Evolutionary conservation across 1,140 invertebrate species (phyloP).

Genomic region (Leucophenga varia): DNA sequence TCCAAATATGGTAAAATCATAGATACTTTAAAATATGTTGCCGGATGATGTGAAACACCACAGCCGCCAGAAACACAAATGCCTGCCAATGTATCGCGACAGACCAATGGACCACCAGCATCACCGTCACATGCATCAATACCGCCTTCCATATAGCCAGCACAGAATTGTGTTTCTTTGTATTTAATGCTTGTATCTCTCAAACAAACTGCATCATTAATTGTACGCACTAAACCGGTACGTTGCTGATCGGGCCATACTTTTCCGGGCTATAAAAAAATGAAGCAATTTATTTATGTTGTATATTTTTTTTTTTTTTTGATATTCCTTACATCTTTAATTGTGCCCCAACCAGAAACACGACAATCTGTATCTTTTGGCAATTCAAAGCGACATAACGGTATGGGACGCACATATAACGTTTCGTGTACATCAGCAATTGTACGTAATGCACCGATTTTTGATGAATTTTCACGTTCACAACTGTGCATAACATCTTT

Average conservation of each 20-base stretch:
- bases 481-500: neutral
- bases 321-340: neutral
- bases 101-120: conserved; percentile 63
- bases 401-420: neutral
- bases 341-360: neutral
- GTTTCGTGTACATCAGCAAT: neutral
- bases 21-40: no score
- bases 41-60: no score
- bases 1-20: no score
- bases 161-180: neutral
- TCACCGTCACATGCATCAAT: conserved; percentile 60
- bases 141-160: conserved; percentile 1
- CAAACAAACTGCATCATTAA: neutral
- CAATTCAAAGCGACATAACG: neutral
- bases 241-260: neutral
- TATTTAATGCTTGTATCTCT: no score
- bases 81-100: conserved; percentile 58
- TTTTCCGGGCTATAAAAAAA: neutral
- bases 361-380: neutral
- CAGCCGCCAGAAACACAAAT: conserved; percentile 69
- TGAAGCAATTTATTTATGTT: neutral
- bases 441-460: neutral
- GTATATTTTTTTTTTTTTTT: no score
- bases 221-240: neutral
- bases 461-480: neutral